Percentiles rank a stretch among this genome's conserved stretches.
These are phyloP conservation scores for Rhipidura dahli DNA, from an alignment of 2,113 vertebrate species.

Conservation along the genomic window DNA sequence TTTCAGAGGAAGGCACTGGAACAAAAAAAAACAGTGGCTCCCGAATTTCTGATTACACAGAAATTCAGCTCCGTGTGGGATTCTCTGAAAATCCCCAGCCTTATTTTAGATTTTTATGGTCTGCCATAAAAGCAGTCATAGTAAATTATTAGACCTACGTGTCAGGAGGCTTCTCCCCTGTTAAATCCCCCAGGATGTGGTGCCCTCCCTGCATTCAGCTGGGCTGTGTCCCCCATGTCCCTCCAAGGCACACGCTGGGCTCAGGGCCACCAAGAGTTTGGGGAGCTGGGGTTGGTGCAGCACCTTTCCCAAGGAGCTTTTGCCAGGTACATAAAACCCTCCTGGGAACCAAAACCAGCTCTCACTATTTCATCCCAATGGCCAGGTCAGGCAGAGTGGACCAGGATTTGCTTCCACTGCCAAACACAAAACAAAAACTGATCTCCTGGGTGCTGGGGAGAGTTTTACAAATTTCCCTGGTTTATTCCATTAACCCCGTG, in stretches of 20 bases:
- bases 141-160: conserved; percentile 4
- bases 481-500: not conserved
- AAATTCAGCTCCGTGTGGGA: not conserved
- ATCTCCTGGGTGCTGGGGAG: not conserved
- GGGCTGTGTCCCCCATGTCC: fast-evolving
- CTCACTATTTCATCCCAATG: fast-evolving
- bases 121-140: not conserved
- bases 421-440: not conserved
- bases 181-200: not conserved
- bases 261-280: not conserved
- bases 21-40: not conserved
- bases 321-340: not conserved
- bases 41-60: not conserved
- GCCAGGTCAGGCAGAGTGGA: not conserved
- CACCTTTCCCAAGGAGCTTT: not conserved
- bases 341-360: not conserved
- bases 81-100: conserved; percentile 4
- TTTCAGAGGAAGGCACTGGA: not conserved
- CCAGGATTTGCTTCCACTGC: not conserved
- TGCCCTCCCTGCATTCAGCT: not conserved
- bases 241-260: not conserved
- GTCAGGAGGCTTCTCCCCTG: not conserved
- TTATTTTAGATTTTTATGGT: not conserved
- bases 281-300: not conserved
- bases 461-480: not conserved